Conservation (phyloP, 2,113 vertebrate species). For the Microcebus murinus region DNA sequence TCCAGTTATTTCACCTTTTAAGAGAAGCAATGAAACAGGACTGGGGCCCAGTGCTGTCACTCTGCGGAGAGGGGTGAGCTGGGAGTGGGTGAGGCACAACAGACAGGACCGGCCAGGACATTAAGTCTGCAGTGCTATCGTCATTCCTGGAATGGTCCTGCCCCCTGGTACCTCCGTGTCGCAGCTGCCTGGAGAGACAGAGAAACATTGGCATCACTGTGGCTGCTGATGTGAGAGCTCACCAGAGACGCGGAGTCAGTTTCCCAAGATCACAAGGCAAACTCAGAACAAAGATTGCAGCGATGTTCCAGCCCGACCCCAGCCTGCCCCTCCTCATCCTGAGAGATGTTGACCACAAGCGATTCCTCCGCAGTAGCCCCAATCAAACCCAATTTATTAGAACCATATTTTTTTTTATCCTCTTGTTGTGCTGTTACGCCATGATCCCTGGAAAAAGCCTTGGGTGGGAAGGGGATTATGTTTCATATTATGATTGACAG, state of each 20-base stretch:
- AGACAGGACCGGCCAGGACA: neutral
- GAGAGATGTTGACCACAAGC: conserved; percentile 77
- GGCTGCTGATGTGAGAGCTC: neutral
- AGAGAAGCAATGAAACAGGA: conserved; percentile 83
- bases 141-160: neutral
- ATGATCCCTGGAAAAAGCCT: conserved; percentile 53
- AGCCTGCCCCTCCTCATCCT: neutral
- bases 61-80: conserved; percentile 33
- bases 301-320: neutral
- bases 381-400: conserved; percentile 71
- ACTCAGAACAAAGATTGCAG: neutral
- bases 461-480: conserved; percentile 48
- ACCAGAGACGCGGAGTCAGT: neutral
- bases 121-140: neutral
- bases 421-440: conserved; percentile 53
- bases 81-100: neutral
- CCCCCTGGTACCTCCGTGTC: neutral
- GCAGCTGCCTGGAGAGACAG: neutral
- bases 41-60: conserved; percentile 66
- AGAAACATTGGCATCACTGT: neutral
- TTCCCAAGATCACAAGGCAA: neutral
- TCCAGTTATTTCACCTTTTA: conserved; percentile 86
- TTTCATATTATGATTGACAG: conserved; percentile 62
- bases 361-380: conserved; percentile 60
- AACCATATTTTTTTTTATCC: conserved; percentile 53